These are phyloP conservation scores for Rhinogobio ventralis DNA, from an alignment of 2,797 vertebrate genomes.

Conservation along the genomic window DNA sequence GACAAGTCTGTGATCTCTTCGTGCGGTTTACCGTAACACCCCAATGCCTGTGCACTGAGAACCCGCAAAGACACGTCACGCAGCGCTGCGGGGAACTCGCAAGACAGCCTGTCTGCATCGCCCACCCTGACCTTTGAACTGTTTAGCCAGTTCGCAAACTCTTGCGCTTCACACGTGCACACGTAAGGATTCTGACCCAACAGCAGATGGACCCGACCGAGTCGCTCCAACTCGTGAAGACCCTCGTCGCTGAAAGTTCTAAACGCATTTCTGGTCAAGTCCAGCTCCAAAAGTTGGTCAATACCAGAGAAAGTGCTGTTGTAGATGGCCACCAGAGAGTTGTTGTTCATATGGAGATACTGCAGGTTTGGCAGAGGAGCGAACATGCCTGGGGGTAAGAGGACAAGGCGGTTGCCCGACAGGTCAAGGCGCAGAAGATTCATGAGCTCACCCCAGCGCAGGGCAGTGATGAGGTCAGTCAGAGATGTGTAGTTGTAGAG, in stretches of 20 bases:
- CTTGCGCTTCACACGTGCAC: constrained; percentile 76
- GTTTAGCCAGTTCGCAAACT: constrained; percentile 78
- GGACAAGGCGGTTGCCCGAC: constrained; percentile 75
- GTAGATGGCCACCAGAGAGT: constrained; percentile 76
- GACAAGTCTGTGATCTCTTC: constrained; percentile 67
- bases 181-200: constrained; percentile 75
- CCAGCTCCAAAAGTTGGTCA: constrained; percentile 72
- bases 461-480: constrained; percentile 74
- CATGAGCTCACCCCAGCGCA: constrained; percentile 77
- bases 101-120: constrained; percentile 73
- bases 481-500: constrained; percentile 76
- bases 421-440: constrained; percentile 79
- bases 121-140: constrained; percentile 64
- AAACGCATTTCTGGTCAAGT: constrained; percentile 76
- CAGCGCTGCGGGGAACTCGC: constrained; percentile 69
- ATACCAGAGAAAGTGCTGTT: constrained; percentile 77
- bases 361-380: constrained; percentile 72
- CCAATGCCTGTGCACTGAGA: constrained; percentile 64
- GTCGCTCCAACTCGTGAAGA: constrained; percentile 69
- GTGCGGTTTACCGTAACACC: constrained; percentile 68
- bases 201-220: constrained; percentile 60
- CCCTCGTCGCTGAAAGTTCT: constrained; percentile 64
- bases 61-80: constrained; percentile 62
- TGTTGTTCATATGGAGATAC: constrained; percentile 72
- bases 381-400: constrained; percentile 77